Conservation (phyloP, 1,140 invertebrate genomes). For the Lethrus apterus region DNA sequence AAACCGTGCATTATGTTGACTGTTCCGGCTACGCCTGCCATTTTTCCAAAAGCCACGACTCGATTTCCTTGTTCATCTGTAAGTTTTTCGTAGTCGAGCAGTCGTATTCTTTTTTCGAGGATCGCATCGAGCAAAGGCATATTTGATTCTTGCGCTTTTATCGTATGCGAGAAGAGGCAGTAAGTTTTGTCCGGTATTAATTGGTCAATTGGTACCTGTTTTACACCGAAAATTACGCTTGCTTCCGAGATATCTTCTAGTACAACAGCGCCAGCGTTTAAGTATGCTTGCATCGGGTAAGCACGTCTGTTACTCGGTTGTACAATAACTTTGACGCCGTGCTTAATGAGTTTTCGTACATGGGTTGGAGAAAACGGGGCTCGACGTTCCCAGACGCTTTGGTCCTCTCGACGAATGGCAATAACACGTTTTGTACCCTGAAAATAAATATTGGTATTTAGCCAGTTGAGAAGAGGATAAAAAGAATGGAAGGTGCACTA, state of each 20-base stretch:
- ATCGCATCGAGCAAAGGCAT: slow-evolving; percentile 96
- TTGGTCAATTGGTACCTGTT: slow-evolving; percentile 91
- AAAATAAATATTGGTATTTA: slow-evolving; percentile 1
- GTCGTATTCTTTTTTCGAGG: slow-evolving; percentile 88
- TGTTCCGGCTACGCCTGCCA: slow-evolving; percentile 97
- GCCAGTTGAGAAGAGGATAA: background rate
- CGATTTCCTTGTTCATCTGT: slow-evolving; percentile 82
- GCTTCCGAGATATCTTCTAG: slow-evolving; percentile 97
- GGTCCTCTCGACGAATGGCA: slow-evolving; percentile 85
- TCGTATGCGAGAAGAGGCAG: slow-evolving; percentile 98
- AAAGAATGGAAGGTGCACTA: too few relatives aligned
- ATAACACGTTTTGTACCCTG: slow-evolving; percentile 53
- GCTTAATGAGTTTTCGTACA: slow-evolving; percentile 70
- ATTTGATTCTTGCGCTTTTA: slow-evolving; percentile 97
- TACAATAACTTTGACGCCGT: slow-evolving; percentile 91
- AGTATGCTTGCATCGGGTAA: slow-evolving; percentile 92
- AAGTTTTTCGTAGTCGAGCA: slow-evolving; percentile 97
- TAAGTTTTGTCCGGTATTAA: slow-evolving; percentile 95
- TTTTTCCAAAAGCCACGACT: slow-evolving; percentile 97
- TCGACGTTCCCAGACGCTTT: slow-evolving; percentile 96
- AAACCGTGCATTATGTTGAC: slow-evolving; percentile 97
- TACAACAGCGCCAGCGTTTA: slow-evolving; percentile 80
- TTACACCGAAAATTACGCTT: slow-evolving; percentile 93
- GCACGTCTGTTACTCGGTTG: slow-evolving; percentile 96
- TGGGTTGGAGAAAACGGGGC: slow-evolving; percentile 91